Base-by-base conservation (phyloP, 2,888 invertebrate species). In the Scrobipalpa costella region DNA sequence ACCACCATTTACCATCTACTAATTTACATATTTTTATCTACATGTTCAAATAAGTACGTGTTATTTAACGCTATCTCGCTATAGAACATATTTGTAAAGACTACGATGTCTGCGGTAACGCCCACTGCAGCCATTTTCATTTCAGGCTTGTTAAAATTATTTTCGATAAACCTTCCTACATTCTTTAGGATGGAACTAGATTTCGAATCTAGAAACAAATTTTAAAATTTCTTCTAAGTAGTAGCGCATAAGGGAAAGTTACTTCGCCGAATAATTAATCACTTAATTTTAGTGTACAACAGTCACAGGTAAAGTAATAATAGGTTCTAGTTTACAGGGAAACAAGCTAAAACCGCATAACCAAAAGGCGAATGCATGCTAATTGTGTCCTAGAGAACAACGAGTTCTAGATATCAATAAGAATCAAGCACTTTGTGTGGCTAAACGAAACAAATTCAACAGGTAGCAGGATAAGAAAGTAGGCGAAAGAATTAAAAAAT, bases 21-120 rank as follows among this genome's bases (percentile, higher is more conserved):
- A 19, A 57, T 63, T 63, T 63, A 59, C 49, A 15, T 61, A 50
- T n/a, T 34, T 40, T 33, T 57, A 57, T 57, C 55, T 34, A 8
- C 55, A 34, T 2, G 19, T 33, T 15, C 15, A 58, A 58, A 58
- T 58, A 58, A 52, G 52, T 27, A 52, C 27, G 7, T 33, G 27
- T 27, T 52, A 27, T 3, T 52, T n/a, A 21, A 52, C 21, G 50
- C 7, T 21, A 17, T 15, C 8, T 50, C 50, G 8, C 9, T 9
- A 17, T 15, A 50, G 27, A 27, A 27, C 27, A 27, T 27, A 8
- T 21, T 50, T 2, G 17, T 50, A 9, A 19, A 44, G 44, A 15
- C 13, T 13, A 13, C 6, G n/a, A 15, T 44, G 3, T 44, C 44
- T 0, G 44, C 27, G 15, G n/a, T 44, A 9, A 44, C 15, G 15